A percentile compares a stretch with the other conserved stretches of the same genome.
phyloP scores from a whole-genome alignment of 2,113 vertebrate genomes.

The Typhlomys cinereus region DNA sequence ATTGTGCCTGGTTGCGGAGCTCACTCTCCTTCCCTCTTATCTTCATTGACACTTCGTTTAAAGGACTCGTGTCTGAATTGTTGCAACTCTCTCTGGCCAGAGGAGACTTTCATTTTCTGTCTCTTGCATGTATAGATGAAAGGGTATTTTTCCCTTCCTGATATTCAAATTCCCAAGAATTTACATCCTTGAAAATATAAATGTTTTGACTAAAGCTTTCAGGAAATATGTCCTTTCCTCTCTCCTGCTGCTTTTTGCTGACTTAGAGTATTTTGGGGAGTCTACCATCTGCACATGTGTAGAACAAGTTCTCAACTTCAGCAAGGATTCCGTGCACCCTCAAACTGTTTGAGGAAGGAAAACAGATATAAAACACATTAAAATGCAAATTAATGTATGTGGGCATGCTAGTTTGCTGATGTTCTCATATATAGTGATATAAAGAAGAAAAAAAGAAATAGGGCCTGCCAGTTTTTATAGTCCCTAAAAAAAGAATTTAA shows the following conservation, averaged over 20 bases:
- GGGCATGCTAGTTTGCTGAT: slow-evolving; percentile 52
- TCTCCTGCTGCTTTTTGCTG: slow-evolving; percentile 49
- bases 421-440: slow-evolving; percentile 22
- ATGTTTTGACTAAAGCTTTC: slow-evolving; percentile 60
- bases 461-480: slow-evolving; percentile 67
- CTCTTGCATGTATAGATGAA: background rate
- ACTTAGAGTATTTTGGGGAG: slow-evolving; percentile 52
- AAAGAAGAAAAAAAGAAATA: slow-evolving; percentile 42
- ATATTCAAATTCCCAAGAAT: slow-evolving; percentile 5
- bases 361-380: slow-evolving; percentile 52
- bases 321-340: slow-evolving; percentile 49
- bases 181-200: slow-evolving; percentile 49
- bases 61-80: background rate
- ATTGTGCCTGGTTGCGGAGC: background rate
- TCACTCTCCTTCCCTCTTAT: background rate
- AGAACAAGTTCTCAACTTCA: slow-evolving; percentile 54
- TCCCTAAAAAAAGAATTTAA: slow-evolving; percentile 77
- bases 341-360: slow-evolving; percentile 57
- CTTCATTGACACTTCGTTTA: slow-evolving; percentile 1
- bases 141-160: background rate
- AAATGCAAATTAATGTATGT: slow-evolving; percentile 62
- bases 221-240: slow-evolving; percentile 53
- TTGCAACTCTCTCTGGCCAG: background rate
- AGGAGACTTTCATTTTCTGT: background rate
- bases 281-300: slow-evolving; percentile 66